Evolutionary conservation across 2,888 invertebrate species (phyloP), one percentile per base, ranked within the genome.

Genomic region (Andrena camellia): DNA sequence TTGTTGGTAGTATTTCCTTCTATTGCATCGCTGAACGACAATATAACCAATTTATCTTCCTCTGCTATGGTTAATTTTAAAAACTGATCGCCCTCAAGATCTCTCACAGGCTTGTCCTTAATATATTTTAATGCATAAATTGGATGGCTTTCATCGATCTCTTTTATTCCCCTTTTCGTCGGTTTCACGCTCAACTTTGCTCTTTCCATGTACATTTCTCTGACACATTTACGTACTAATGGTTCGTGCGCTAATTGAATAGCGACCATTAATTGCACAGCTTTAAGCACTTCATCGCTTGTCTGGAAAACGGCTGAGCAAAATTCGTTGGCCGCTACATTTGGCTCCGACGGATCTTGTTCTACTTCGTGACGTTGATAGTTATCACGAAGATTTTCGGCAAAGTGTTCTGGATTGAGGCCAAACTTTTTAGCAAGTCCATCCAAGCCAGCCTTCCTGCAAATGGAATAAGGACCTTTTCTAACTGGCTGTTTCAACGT

Each of bases 361-460:
- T 99, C 99, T 1, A 99, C 98, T 92, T 99, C 99, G 93, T 99
- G 98, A 17, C 98, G 95, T 93, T 98, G 98, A 94, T 99, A 99
- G 93, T 98, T 98, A 92, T 99, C 99, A 0, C 98, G 96, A 7
- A 99, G 95, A 95, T 99, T 99, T 94, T 99, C 99, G 0, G 98
- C 99, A 94, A 98, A 99, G 94, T 99, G 97, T 92, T 98, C 98
- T 0, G 99, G 98, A 0, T 97, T 96, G 70, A 99, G 94, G 82
- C 99, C 99, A 94, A 99, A 99, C 92, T 97, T 97, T 93, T 97
- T 97, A 2, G 98, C 98, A 62, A 99, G 95, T 0, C 97, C 96
- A 90, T 96, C 97, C 13, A 99, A 95, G 31, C 98, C 98, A 2
- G 98, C 97, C 93, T 97, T 97, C 71, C 97, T 95, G 90, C 99